These are phyloP conservation scores for Hippoglossus stenolepis DNA, from an alignment of 2,113 vertebrate genomes.

Conservation along the genomic window DNA sequence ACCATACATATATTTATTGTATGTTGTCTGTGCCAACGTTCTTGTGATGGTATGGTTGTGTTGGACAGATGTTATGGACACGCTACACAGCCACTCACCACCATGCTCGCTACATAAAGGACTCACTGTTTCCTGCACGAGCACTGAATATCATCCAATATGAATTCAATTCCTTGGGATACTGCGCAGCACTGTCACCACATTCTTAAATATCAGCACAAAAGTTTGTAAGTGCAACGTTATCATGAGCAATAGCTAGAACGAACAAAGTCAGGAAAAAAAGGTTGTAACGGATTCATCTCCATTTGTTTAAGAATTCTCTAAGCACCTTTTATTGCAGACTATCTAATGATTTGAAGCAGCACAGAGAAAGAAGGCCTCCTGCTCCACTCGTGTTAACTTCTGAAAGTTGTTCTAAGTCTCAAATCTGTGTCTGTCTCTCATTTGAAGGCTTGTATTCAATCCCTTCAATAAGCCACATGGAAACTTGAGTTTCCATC, in stretches of 20 bases:
- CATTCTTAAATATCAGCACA: not conserved
- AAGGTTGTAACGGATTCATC: not conserved
- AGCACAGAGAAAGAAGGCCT: not conserved
- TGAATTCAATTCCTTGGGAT: not conserved
- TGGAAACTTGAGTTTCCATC: constrained; percentile 41
- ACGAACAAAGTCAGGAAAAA: not conserved
- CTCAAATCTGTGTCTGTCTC: not conserved
- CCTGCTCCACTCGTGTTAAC: not conserved
- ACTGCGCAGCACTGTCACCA: not conserved
- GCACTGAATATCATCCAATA: not conserved
- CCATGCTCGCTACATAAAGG: not conserved
- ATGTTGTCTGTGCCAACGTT: not conserved
- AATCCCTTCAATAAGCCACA: constrained; percentile 40
- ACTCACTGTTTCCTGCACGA: not conserved
- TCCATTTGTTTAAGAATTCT: not conserved
- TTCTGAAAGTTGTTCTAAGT: constrained; percentile 25
- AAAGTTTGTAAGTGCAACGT: not conserved
- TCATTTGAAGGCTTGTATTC: constrained; percentile 28
- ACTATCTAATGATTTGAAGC: not conserved
- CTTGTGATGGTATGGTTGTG: too few species aligned
- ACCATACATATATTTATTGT: not conserved
- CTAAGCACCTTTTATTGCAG: not conserved
- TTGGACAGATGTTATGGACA: too few species aligned
- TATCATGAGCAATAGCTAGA: not conserved
- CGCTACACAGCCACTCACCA: too few species aligned